Conservation (phyloP, 2,113 vertebrate species). For the Gymnarchus niloticus region DNA sequence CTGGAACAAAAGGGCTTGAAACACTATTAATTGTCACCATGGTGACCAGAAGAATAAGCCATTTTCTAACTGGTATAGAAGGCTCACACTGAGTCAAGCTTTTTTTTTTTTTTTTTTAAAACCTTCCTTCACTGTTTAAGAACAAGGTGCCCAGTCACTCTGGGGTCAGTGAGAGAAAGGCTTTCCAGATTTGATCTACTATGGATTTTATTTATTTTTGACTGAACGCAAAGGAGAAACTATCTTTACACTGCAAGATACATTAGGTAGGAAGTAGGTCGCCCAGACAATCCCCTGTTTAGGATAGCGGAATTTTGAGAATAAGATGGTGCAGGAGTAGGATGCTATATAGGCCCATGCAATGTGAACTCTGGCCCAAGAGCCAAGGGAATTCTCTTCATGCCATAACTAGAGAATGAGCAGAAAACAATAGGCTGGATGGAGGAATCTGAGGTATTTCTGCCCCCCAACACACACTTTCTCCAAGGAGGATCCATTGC, state of each 20-base stretch:
- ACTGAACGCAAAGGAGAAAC: slow-evolving; percentile 56
- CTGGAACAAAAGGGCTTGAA: slow-evolving; percentile 84
- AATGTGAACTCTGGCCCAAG: slow-evolving; percentile 73
- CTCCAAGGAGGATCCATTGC: slow-evolving; percentile 30
- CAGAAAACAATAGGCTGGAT: slow-evolving; percentile 61
- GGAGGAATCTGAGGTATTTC: slow-evolving; percentile 76
- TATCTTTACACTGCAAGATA: slow-evolving; percentile 41
- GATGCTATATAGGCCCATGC: slow-evolving; percentile 68
- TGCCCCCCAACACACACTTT: slow-evolving; percentile 23
- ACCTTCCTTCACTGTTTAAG: slow-evolving; percentile 74
- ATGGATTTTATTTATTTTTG: slow-evolving; percentile 45
- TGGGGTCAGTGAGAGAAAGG: slow-evolving; percentile 78
- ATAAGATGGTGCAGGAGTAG: slow-evolving; percentile 65
- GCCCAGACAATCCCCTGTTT: slow-evolving; percentile 50
- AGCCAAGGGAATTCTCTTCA: slow-evolving; percentile 80
- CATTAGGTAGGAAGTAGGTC: slow-evolving; percentile 36
- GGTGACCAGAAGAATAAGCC: slow-evolving; percentile 95
- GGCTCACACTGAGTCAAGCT: slow-evolving; percentile 82
- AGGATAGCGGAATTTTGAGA: slow-evolving; percentile 57
- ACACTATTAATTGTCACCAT: slow-evolving; percentile 96
- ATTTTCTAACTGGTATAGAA: slow-evolving; percentile 92
- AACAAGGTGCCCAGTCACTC: slow-evolving; percentile 81
- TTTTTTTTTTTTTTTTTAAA: slow-evolving; percentile 50
- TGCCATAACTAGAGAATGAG: slow-evolving; percentile 73
- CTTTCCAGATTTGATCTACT: slow-evolving; percentile 62